Evolutionary conservation across 2,888 invertebrate species (phyloP).

Genomic region (Chironomus riparius): DNA sequence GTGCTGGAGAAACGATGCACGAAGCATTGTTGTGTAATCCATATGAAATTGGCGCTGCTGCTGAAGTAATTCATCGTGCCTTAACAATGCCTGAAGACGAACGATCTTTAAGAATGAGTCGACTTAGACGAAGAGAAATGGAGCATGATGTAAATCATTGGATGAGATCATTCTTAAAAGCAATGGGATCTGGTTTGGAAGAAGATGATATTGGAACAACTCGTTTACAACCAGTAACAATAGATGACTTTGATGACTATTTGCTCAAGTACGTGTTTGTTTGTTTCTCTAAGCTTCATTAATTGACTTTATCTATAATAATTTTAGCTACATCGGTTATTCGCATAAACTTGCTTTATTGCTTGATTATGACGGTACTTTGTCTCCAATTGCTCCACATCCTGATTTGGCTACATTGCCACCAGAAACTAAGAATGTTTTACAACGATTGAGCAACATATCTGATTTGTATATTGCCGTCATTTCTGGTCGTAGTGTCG

Average conservation of each 20-base stretch:
- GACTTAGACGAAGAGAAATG: conserved; percentile 68
- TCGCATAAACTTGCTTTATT: conserved; percentile 75
- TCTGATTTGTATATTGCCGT: conserved; percentile 66
- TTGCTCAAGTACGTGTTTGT: conserved; percentile 59
- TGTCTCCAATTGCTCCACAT: conserved; percentile 82
- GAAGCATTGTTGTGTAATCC: conserved; percentile 85
- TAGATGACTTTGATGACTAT: conserved; percentile 85
- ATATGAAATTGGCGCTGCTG: conserved; percentile 78
- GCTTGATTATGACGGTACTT: conserved; percentile 80
- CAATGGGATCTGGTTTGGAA: conserved; percentile 75
- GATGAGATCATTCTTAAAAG: conserved; percentile 80
- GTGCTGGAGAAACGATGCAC: conserved; percentile 90
- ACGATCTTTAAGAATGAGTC: conserved; percentile 75
- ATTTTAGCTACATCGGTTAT: conserved; percentile 69
- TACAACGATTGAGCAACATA: conserved; percentile 73
- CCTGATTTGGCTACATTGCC: conserved; percentile 82
- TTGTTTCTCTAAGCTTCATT: neutral
- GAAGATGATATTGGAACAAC: conserved; percentile 77
- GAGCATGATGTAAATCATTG: conserved; percentile 78
- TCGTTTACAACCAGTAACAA: conserved; percentile 80
- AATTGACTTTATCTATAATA: neutral
- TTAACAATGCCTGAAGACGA: conserved; percentile 87
- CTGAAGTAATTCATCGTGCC: conserved; percentile 78
- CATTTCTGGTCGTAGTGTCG: conserved; percentile 76
- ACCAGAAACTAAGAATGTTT: conserved; percentile 71